Evolutionary conservation across 2,888 invertebrate genomes (phyloP), one percentile per base, ranked within the genome.

Genomic region (Drosophila mercatorum): DNA sequence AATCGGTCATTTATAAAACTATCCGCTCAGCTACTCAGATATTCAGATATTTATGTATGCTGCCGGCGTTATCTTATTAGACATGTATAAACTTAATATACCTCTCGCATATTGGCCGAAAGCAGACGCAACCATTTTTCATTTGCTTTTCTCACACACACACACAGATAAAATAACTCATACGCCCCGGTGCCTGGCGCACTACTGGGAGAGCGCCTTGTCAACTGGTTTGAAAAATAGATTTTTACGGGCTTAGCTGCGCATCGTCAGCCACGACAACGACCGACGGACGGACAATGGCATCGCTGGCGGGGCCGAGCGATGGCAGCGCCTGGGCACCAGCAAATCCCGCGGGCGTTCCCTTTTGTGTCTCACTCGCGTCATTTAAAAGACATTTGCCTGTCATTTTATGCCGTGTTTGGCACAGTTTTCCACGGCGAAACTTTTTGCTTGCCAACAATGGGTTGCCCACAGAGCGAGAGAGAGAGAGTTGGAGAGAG

Each of bases 361-460:
- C 77, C 83, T 88, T 83, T 84, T 91, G 85, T 86, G 89, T 86
- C 87, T 90, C 87, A 80, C 89, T 88, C 80, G 88, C 83, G 86
- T 90, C 86, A 91, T 90, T 90, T 89, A 90, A 90, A 91, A 89
- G 87, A 83, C 88, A 91, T 90, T 91, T 90, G 90, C 89, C 90
- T 91, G 91, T 89, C 91, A 90, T 90, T 91, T 90, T 87, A 88
- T 90, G 88, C 88, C 90, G 81, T 89, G 83, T 90, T 84, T 82
- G 89, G 89, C 81, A 80, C 83, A 83, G 76, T 89, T 89, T 88
- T 86, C 69, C 66, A 82, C 52, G 47, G 67, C 69, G 22, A 76
- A 83, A 81, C 60, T 73, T 74, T 87, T 75, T 66, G 72, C 72
- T 80, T 86, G 88, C 83, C 86, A 83, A 83, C 78, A 74, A 68